A percentile compares a stretch with the other conserved stretches of the same genome.
These are phyloP conservation scores for Lissonota sp. DNA, from an alignment of 2,888 invertebrate species.

Conservation along the genomic window DNA sequence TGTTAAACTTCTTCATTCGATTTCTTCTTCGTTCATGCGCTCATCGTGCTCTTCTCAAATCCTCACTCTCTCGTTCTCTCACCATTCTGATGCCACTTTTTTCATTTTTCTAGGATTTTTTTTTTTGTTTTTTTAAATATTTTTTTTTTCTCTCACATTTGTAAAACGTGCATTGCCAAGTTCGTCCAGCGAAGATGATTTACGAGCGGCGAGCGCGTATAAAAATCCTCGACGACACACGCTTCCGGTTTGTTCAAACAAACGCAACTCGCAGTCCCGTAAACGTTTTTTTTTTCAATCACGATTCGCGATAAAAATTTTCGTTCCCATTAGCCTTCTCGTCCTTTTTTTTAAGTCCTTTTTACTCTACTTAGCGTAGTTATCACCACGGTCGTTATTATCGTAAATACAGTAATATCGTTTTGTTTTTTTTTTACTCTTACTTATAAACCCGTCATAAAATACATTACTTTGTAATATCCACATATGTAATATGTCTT, in stretches of 20 bases:
- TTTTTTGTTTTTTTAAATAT: constrained; percentile 20
- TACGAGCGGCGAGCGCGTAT: background rate
- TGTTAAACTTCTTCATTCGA: constrained; percentile 24
- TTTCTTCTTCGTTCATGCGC: constrained; percentile 12
- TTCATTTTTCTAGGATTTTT: constrained; percentile 15
- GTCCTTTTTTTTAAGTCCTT: constrained; percentile 39
- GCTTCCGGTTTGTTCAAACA: background rate
- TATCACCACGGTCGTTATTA: constrained; percentile 70
- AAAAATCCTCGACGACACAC: constrained; percentile 1
- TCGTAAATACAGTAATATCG: constrained; percentile 72
- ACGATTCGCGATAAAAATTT: background rate
- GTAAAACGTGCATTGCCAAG: constrained; percentile 31
- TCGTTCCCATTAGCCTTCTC: constrained; percentile 37
- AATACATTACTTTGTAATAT: constrained; percentile 81
- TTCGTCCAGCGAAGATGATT: constrained; percentile 60
- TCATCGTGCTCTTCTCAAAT: background rate
- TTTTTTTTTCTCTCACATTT: background rate
- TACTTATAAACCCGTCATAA: constrained; percentile 82
- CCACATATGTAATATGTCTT: constrained; percentile 72
- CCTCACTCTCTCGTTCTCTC: no score
- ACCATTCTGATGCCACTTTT: background rate
- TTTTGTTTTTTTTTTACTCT: constrained; percentile 67
- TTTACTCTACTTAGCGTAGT: constrained; percentile 67
- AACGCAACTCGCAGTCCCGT: background rate
- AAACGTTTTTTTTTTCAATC: no score